These are phyloP conservation scores for Epizoanthus fatuus DNA, from an alignment of 92 coral and sea anemone species.

Conservation along the genomic window DNA sequence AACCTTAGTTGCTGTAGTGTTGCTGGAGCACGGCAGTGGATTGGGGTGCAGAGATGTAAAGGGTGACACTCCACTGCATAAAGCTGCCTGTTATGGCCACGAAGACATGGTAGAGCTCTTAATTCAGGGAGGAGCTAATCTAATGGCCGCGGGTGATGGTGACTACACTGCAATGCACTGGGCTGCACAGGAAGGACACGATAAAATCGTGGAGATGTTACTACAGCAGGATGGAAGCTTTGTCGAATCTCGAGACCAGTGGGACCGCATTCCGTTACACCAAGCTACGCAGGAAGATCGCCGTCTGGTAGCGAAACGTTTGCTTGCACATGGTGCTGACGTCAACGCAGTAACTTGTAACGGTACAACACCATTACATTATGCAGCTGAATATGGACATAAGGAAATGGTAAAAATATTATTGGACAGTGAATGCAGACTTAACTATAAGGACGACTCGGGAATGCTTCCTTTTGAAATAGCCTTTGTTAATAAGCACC, in stretches of 20 bases:
- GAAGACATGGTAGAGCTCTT: constrained; percentile 12
- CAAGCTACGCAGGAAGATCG: background rate
- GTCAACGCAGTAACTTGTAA: background rate
- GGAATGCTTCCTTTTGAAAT: no score
- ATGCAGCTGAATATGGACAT: background rate
- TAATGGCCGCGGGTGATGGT: background rate
- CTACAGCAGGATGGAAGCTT: background rate
- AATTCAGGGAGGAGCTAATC: background rate
- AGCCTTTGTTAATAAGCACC: no score
- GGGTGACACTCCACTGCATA: constrained; percentile 19
- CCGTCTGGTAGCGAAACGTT: background rate
- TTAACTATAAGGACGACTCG: no score
- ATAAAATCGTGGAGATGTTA: background rate
- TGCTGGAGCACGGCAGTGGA: background rate
- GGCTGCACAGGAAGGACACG: background rate
- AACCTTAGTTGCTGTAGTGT: background rate
- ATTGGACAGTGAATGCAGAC: background rate
- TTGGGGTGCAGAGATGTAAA: background rate
- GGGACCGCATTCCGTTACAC: constrained; percentile 4
- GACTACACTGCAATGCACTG: constrained; percentile 8
- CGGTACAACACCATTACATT: background rate
- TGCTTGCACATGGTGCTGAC: constrained; percentile 18
- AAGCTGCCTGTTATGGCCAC: background rate
- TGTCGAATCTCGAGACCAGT: constrained; percentile 23
- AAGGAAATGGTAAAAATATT: background rate